These are phyloP conservation scores for Eidolon dupreanum DNA, from an alignment of 2,797 vertebrate species.

Conservation along the genomic window DNA sequence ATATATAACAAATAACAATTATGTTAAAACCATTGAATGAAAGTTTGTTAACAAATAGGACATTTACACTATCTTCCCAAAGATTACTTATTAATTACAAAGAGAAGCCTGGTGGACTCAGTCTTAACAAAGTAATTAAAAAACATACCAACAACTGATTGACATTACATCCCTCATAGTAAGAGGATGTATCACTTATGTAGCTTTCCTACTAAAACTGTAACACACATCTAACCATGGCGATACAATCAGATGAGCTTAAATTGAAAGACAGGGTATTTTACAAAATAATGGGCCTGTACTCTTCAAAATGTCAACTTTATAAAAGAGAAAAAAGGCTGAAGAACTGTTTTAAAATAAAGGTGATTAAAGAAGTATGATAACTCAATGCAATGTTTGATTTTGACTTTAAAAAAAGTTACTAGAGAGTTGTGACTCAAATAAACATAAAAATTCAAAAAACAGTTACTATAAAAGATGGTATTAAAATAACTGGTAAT, in stretches of 20 bases:
- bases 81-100: slow-evolving; percentile 14
- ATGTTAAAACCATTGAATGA: neutral
- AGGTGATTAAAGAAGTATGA: neutral
- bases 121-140: neutral
- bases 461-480: neutral
- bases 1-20: neutral
- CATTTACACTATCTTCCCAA: neutral
- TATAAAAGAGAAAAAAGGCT: neutral
- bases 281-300: neutral
- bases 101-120: neutral
- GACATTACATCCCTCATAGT: neutral
- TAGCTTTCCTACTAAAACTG: neutral
- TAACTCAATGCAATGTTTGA: neutral
- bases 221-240: neutral
- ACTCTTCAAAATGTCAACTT: neutral
- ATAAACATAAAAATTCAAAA: no score
- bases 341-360: neutral
- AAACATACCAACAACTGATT: neutral
- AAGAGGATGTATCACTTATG: neutral
- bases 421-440: no score
- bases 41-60: neutral
- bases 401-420: neutral
- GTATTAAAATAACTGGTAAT: neutral
- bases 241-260: neutral
- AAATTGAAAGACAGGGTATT: neutral